Conservation (phyloP, 2,113 vertebrate genomes). For the Oceanites oceanicus region DNA sequence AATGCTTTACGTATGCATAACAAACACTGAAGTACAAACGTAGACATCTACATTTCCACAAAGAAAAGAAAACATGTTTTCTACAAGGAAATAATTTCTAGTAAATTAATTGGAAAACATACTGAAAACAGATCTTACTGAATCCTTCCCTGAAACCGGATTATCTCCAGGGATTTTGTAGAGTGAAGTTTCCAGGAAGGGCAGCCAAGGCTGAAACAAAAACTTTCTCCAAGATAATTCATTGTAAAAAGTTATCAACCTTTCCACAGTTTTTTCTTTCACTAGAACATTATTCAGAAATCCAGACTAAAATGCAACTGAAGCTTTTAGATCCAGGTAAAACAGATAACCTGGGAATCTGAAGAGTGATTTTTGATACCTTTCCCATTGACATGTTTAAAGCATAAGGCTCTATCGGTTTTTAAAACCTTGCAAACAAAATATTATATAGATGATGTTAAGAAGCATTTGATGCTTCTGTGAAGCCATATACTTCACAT, state of each 20-base stretch:
- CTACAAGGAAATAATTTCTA: background rate
- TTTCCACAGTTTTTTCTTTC: background rate
- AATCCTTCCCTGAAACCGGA: background rate
- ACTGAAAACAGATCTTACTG: background rate
- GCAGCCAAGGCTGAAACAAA: background rate
- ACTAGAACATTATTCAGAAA: background rate
- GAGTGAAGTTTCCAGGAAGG: background rate
- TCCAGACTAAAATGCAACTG: background rate
- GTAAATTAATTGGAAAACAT: background rate
- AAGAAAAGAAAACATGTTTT: background rate
- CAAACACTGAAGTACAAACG: background rate
- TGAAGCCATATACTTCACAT: background rate
- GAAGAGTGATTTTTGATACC: background rate
- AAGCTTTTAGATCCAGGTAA: background rate
- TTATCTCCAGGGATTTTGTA: background rate
- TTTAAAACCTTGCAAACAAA: constrained; percentile 44
- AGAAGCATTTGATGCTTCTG: background rate
- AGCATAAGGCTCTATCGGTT: background rate
- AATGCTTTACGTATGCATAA: background rate
- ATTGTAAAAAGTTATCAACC: background rate
- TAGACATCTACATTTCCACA: background rate
- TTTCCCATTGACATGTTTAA: background rate
- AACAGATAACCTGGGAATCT: background rate
- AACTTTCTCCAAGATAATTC: background rate
- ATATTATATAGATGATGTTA: background rate